Evolutionary conservation across 1,140 invertebrate species (phyloP).

Genomic region (Acromyrmex echinatior): DNA sequence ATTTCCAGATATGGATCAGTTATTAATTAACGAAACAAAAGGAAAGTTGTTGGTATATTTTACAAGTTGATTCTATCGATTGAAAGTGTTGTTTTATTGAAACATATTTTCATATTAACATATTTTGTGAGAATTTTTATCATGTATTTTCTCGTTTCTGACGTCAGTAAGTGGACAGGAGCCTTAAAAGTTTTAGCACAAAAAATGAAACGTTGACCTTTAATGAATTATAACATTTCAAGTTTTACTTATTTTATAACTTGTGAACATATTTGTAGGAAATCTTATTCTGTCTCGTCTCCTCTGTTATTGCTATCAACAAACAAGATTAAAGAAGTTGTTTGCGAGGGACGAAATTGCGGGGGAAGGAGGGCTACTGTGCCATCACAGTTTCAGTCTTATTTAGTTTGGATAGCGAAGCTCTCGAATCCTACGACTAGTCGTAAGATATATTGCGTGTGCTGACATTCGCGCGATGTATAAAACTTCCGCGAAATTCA

Average conservation of each 20-base stretch:
- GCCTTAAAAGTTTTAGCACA: no score
- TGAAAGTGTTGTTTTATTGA: no score
- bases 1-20: no score
- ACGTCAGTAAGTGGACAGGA: no score
- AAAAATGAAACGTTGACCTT: not conserved
- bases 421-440: constrained; percentile 46
- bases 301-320: not conserved
- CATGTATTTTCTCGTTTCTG: no score
- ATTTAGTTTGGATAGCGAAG: constrained; percentile 34
- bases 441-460: constrained; percentile 43
- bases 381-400: not conserved
- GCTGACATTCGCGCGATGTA: constrained; percentile 44
- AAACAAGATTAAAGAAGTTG: constrained; percentile 14
- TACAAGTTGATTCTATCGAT: no score
- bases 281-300: not conserved
- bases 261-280: not conserved
- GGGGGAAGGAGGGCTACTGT: not conserved
- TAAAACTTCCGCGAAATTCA: constrained; percentile 67
- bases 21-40: no score
- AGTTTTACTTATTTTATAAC: not conserved
- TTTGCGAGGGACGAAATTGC: constrained; percentile 26
- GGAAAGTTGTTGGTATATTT: no score
- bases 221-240: not conserved
- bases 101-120: no score
- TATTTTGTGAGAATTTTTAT: no score